phyloP scores from a whole-genome alignment of 2,888 invertebrate genomes.

The Cremastinae sp. region DNA sequence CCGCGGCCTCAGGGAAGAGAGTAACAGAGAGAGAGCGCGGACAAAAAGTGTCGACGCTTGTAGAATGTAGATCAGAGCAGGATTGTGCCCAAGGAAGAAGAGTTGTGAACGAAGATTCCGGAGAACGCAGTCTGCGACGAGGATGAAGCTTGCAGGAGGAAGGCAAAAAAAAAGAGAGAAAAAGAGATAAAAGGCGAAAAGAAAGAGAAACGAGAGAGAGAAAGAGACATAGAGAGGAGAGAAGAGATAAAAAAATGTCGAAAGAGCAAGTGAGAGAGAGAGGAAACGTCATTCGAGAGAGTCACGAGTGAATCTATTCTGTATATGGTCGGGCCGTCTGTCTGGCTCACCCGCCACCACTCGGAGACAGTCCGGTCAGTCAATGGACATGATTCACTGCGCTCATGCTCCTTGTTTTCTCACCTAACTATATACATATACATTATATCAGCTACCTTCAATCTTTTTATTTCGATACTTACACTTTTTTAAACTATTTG shows the following conservation, averaged over 20 bases:
- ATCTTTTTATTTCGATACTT: background rate
- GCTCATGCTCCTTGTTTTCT: slow-evolving; percentile 40
- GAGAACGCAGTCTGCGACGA: too few relatives aligned
- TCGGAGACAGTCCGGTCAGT: slow-evolving; percentile 64
- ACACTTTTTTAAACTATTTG: too few relatives aligned
- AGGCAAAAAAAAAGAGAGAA: slow-evolving; percentile 12
- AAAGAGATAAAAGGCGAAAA: slow-evolving; percentile 15
- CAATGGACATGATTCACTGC: slow-evolving; percentile 77
- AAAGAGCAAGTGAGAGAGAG: slow-evolving; percentile 21
- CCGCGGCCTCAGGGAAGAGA: slow-evolving; percentile 1
- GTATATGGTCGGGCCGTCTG: slow-evolving; percentile 76
- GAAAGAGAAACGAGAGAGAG: slow-evolving; percentile 23
- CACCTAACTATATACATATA: slow-evolving; percentile 7
- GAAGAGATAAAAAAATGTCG: background rate
- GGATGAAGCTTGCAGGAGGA: slow-evolving; percentile 8
- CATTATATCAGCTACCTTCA: too few relatives aligned
- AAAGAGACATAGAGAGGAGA: slow-evolving; percentile 20
- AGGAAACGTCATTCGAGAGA: slow-evolving; percentile 54
- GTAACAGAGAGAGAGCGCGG: slow-evolving; percentile 18
- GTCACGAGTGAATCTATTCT: slow-evolving; percentile 75
- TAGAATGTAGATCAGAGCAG: slow-evolving; percentile 51
- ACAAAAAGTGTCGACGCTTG: slow-evolving; percentile 26
- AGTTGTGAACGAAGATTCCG: slow-evolving; percentile 42
- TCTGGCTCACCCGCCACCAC: slow-evolving; percentile 61
- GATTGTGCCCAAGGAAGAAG: background rate